phyloP scores from a whole-genome alignment of 2,113 vertebrate genomes.

The Strix uralensis region DNA sequence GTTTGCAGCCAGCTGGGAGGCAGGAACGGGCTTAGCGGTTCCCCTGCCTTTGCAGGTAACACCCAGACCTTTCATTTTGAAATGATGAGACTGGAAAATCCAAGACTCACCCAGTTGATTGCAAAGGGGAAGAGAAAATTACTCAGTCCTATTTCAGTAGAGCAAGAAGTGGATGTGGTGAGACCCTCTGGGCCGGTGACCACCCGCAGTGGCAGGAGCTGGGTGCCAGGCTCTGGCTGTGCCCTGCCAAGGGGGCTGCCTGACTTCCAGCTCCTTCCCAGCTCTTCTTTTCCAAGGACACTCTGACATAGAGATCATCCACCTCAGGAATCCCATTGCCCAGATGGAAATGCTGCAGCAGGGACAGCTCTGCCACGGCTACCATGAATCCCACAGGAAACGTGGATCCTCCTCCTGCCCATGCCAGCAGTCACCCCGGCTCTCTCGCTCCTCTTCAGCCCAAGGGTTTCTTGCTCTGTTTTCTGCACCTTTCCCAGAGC shows the following conservation, averaged over 20 bases:
- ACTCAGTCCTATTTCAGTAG: background rate
- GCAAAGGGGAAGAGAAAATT: background rate
- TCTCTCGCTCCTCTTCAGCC: background rate
- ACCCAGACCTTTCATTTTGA: background rate
- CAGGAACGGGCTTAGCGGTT: background rate
- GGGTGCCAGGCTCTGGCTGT: background rate
- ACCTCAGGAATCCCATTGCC: background rate
- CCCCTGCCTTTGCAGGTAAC: background rate
- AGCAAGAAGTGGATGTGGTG: background rate
- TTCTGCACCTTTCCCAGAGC: background rate
- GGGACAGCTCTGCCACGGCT: background rate
- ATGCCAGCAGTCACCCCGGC: background rate
- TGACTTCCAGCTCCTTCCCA: background rate
- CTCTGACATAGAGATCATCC: background rate
- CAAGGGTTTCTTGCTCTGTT: background rate
- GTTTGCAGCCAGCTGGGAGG: background rate
- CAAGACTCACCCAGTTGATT: background rate
- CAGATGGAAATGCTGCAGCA: background rate
- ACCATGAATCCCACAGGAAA: background rate
- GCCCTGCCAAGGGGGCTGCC: background rate
- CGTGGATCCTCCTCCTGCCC: fast-evolving
- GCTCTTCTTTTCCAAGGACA: background rate
- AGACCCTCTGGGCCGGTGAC: background rate
- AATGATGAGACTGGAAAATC: background rate
- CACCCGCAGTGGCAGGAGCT: fast-evolving